Evolutionary conservation across 2,113 vertebrate species (phyloP).

Genomic region (Onychorhynchus coronatus): DNA sequence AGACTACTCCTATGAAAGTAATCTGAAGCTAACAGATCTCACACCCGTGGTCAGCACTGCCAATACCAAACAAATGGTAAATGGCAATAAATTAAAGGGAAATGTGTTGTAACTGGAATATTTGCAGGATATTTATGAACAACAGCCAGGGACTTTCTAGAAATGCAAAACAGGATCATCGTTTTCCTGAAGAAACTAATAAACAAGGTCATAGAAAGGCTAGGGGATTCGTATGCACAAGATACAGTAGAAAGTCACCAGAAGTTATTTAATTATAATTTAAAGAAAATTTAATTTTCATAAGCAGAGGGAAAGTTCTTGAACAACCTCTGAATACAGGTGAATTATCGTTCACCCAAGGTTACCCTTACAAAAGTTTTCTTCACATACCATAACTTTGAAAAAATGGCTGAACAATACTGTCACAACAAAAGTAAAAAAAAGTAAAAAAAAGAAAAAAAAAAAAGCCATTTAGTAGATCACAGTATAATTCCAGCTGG

Average conservation of each 20-base stretch:
- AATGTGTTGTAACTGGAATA: not conserved
- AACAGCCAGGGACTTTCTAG: not conserved
- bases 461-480: not conserved
- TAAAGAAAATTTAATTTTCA: not conserved
- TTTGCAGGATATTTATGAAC: not conserved
- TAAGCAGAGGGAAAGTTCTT: not conserved
- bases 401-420: not conserved
- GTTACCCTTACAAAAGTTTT: not conserved
- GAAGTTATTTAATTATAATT: not conserved
- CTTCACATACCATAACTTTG: not conserved
- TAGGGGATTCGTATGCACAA: not conserved
- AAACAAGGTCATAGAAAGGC: not conserved
- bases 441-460: not conserved
- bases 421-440: no score
- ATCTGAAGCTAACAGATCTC: not conserved
- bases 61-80: not conserved
- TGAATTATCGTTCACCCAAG: not conserved
- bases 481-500: not conserved
- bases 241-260: not conserved
- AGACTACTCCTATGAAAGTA: not conserved
- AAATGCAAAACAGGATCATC: not conserved
- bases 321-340: not conserved
- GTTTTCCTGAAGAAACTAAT: not conserved
- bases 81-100: not conserved
- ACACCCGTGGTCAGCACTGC: not conserved